Evolutionary conservation across 1,140 invertebrate genomes (phyloP), one percentile per base, ranked within the genome.

Genomic region (Diabrotica undecimpunctata): DNA sequence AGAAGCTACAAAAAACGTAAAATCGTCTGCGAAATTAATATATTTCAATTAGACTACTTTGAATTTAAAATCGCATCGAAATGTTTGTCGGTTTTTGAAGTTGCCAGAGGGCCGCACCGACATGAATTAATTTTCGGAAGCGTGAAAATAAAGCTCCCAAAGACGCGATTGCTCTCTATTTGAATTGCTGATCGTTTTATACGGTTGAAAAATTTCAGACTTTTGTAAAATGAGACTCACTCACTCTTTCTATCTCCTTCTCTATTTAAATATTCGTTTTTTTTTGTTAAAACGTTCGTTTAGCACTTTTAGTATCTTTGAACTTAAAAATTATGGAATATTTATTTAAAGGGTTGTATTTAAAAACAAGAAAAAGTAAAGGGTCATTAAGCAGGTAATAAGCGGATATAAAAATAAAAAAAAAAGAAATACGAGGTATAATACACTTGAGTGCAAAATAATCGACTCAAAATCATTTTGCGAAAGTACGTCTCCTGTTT

Each of bases 171-270:
- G 70, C 60, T 71, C 69, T 67, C 66, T 67, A 75, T 75, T 75
- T 75, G 74, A 75, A 75, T 74, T 75, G 72, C 73, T 75, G 74
- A 75, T 75, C 72, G 74, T 73, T 75, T 74, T 74, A 73, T 75
- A 66, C 74, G 74, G 74, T 70, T 66, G 69, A 61, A 61, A 70
- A 74, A 65, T 72, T 75, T 67, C 74, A 72, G 65, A 36, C 70
- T 72, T 72, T 73, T 73, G 69, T 70, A 54, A 61, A 70, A 66
- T 72, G 53, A 52, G 58, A 51, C 50, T 56, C 50, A 2, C 25
- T 25, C 25, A n/a, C n/a, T n/a, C 4, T 25, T 25, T 25, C 25
- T 25, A 1, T 25, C 25, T 4, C 25, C 1, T 50, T 66, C 38
- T 62, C 64, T 52, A 51, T 70, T 71, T 70, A 64, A 66, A 56